A percentile compares a stretch with the other conserved stretches of the same genome.
Evolutionary conservation across 2,888 invertebrate genomes (phyloP).

Genomic region (Caenorhabditis plicata): DNA sequence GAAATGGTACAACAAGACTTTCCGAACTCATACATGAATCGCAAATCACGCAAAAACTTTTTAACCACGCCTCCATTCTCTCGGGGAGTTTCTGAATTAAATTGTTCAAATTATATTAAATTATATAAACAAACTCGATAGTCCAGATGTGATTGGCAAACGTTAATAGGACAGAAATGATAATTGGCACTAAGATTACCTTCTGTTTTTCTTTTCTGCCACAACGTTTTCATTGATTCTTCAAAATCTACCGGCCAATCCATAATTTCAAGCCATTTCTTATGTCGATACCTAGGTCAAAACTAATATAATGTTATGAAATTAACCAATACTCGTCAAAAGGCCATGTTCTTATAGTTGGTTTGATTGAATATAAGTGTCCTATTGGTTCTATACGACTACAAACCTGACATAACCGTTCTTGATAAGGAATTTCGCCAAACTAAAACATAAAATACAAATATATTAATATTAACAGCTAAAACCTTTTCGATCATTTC

Average conservation of each 20-base stretch:
- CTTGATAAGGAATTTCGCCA: constrained; percentile 23
- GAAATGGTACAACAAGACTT: constrained; percentile 27
- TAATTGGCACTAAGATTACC: constrained; percentile 15
- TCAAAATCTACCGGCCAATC: constrained; percentile 38
- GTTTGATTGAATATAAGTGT: constrained; percentile 4
- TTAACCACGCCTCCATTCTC: constrained; percentile 35
- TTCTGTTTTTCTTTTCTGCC: constrained; percentile 35
- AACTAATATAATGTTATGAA: background rate
- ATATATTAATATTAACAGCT: background rate
- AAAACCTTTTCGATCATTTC: constrained; percentile 27
- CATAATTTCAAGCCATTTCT: constrained; percentile 45
- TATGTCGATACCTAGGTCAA: constrained; percentile 22
- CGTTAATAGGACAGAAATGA: constrained; percentile 37
- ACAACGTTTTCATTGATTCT: constrained; percentile 36
- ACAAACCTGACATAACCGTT: constrained; percentile 37
- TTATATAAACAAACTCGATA: constrained; percentile 13
- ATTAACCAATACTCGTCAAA: constrained; percentile 28
- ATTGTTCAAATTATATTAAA: background rate
- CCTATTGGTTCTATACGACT: constrained; percentile 20
- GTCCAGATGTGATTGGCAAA: constrained; percentile 39
- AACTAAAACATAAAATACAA: background rate
- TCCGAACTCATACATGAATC: constrained; percentile 35
- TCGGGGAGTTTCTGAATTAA: constrained; percentile 24
- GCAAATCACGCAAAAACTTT: constrained; percentile 36
- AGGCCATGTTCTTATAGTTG: constrained; percentile 32